phyloP scores from a whole-genome alignment of 2,797 vertebrate genomes.

The Chaetodon trifasciatus region DNA sequence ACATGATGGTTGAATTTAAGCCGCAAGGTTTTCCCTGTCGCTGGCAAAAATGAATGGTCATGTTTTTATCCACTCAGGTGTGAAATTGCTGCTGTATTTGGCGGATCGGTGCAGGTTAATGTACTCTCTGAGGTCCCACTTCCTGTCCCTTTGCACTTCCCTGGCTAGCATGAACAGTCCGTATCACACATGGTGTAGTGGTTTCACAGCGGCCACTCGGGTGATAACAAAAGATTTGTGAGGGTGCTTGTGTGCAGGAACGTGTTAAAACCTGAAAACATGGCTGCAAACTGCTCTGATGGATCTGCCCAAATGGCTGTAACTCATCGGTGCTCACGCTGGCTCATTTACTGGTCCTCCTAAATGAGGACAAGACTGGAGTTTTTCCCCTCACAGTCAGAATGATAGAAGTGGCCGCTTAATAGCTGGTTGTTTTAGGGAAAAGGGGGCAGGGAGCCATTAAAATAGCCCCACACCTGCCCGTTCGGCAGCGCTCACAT shows the following conservation, averaged over 20 bases:
- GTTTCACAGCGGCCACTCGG: conserved; percentile 64
- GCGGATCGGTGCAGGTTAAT: conserved; percentile 80
- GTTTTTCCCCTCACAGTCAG: conserved; percentile 8
- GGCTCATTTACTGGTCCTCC: conserved; percentile 65
- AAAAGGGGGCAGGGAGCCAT: conserved; percentile 35
- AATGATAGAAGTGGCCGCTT: conserved; percentile 54
- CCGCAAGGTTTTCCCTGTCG: conserved; percentile 72
- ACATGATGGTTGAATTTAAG: conserved; percentile 63
- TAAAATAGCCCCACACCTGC: conserved; percentile 67
- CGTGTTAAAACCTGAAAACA: conserved; percentile 56
- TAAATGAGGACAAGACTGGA: conserved; percentile 53
- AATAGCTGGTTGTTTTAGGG: conserved; percentile 64
- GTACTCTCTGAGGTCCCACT: conserved; percentile 72
- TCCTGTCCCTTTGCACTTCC: conserved; percentile 46
- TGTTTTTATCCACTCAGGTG: conserved; percentile 84
- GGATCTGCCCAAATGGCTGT: conserved; percentile 57
- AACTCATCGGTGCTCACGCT: conserved; percentile 48
- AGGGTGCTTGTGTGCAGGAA: conserved; percentile 66
- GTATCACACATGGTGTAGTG: conserved; percentile 56
- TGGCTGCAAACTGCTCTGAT: conserved; percentile 53
- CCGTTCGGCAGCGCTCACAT: conserved; percentile 45
- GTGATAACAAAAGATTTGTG: conserved; percentile 76
- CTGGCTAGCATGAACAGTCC: conserved; percentile 38
- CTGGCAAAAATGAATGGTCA: conserved; percentile 75
- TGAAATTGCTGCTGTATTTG: conserved; percentile 86